Evolutionary conservation across 2,888 invertebrate genomes (phyloP), one percentile per base, ranked within the genome.

Genomic region (Oxystoma pomonae): DNA sequence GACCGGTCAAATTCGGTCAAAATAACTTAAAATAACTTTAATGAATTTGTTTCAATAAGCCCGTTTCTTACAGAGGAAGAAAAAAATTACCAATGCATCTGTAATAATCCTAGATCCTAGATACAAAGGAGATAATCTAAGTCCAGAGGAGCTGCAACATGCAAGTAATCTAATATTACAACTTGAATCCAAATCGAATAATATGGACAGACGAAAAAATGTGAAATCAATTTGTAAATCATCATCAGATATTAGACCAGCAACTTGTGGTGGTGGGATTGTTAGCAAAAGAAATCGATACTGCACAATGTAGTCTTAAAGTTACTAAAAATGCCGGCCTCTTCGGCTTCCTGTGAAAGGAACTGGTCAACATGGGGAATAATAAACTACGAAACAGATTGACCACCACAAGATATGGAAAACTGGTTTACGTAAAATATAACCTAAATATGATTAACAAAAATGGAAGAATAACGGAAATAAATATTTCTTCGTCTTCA

Each of bases 51-150:
- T 56, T 56, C 18, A 56, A 9, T 5, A 20, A 56, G 7, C 19
- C 56, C 56, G 2, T 16, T 56, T 19, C 56, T 56, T 56, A 2
- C 3, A 3, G 56, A 56, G 19, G 56, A n/a, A n/a, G n/a, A n/a
- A 56, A 16, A 2, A 56, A 56, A 2, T 56, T 2, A 17, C 56
- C 17, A 56, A 17, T 16, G 17, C 3, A 56, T 56, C 56, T 2
- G 3, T 56, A 56, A 16, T 56, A 17, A 56, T 63, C 51, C 50
- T 61, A 61, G 18, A 64, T 61, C 64, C 64, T 16, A 60, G 61
- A 61, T 64, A 61, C 22, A 64, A 61, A 64, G 64, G 61, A 61
- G 57, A 61, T 21, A 61, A 64, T 57, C 20, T 61, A 58, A 58
- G 53, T 18, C 61, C 55, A 58, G 64, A 64, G 7, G 61, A 64